These are phyloP conservation scores for Perccottus glenii DNA, from an alignment of 2,113 vertebrate species.

Conservation along the genomic window DNA sequence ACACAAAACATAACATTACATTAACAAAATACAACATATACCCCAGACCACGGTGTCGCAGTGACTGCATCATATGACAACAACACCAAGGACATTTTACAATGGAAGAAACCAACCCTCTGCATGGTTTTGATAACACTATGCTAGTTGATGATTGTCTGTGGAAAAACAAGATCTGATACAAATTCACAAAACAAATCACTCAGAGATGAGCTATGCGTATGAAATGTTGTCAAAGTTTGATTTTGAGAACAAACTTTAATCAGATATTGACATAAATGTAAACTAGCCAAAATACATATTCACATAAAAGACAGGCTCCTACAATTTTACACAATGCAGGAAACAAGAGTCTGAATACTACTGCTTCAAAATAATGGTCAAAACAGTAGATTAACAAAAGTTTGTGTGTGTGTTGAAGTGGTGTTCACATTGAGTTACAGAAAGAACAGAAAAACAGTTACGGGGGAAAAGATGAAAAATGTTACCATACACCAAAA, in stretches of 20 bases:
- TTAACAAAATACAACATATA: conserved; percentile 56
- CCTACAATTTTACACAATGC: too few relatives aligned
- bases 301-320: too few relatives aligned
- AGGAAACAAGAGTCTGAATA: too few relatives aligned
- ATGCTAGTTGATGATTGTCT: conserved; percentile 72
- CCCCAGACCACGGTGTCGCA: conserved; percentile 29
- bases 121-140: conserved; percentile 41
- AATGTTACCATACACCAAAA: conserved; percentile 19
- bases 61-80: conserved; percentile 34
- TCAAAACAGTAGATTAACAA: too few relatives aligned
- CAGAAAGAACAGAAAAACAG: conserved; percentile 51
- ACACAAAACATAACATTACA: conserved; percentile 56
- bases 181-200: conserved; percentile 49
- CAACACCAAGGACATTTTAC: conserved; percentile 25
- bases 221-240: too few relatives aligned
- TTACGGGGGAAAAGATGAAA: not conserved
- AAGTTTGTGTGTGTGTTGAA: too few relatives aligned
- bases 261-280: not conserved
- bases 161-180: conserved; percentile 50
- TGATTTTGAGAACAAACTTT: not conserved
- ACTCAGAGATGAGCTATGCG: too few relatives aligned
- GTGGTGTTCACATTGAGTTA: too few relatives aligned
- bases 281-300: not conserved
- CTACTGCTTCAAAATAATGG: too few relatives aligned
- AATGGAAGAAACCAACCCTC: conserved; percentile 39